Percentiles rank a stretch among this genome's conserved stretches.
Evolutionary conservation across 1,140 invertebrate species (phyloP).

Genomic region (Pseudomyrmex pallidus): DNA sequence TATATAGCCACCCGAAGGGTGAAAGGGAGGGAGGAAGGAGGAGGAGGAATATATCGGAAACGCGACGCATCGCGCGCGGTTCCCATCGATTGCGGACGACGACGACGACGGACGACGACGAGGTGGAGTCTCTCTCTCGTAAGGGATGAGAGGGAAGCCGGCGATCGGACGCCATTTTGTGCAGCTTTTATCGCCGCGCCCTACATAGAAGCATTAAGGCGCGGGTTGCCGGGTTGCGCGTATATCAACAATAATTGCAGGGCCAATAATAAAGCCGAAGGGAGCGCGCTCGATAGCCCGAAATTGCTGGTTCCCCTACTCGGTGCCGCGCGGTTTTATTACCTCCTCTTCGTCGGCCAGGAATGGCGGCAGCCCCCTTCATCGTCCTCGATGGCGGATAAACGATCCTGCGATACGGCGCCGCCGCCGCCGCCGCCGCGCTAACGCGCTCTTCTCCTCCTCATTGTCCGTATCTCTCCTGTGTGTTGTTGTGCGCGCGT

Average conservation of each 20-base stretch:
- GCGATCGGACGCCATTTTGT: conserved; percentile 75
- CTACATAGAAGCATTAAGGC: conserved; percentile 78
- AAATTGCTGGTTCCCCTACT: conserved; percentile 82
- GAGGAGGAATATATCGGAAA: background rate
- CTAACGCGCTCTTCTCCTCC: conserved; percentile 20
- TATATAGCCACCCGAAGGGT: too few species aligned
- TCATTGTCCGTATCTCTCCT: conserved; percentile 20
- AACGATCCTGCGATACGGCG: conserved; percentile 80
- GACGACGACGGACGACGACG: background rate
- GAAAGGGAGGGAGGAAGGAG: too few species aligned
- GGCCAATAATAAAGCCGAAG: conserved; percentile 85
- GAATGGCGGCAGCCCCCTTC: conserved; percentile 81
- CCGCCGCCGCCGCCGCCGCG: background rate
- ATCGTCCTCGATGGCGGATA: conserved; percentile 83
- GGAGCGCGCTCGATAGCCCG: conserved; percentile 77
- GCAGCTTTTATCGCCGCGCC: conserved; percentile 76
- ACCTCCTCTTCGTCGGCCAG: conserved; percentile 69
- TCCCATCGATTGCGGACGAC: conserved; percentile 23
- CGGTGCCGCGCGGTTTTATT: conserved; percentile 62
- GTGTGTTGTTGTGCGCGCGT: background rate
- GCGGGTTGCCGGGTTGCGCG: conserved; percentile 78
- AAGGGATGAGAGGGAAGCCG: conserved; percentile 9
- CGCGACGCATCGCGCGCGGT: background rate
- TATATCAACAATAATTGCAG: conserved; percentile 85
- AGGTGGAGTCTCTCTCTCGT: background rate